Base-by-base conservation (phyloP, 1,140 invertebrate species). In the Pseudomyrmex flavicornis region DNA sequence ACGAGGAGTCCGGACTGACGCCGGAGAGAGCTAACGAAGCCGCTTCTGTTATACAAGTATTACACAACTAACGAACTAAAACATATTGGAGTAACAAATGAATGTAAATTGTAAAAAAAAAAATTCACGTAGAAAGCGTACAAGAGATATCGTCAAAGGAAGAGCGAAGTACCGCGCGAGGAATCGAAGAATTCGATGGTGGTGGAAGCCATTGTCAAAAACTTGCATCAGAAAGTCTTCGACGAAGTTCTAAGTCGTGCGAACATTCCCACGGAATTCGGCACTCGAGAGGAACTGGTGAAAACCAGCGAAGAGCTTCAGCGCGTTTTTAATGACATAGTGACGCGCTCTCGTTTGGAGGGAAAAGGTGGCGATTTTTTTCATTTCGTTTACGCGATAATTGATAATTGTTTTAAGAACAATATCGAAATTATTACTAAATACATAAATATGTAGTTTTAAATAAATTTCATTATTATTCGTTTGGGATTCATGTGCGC, bases 11-110 rank as follows among this genome's bases (percentile, higher is more conserved):
- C 20, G 93, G 92, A 44, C 80, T 95, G 74, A 89, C 86, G 1
- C 8, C 87, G 26, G 74, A 90, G 15, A 86, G 89, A 80, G 93
- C 93, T 10, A 89, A 95, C 82, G 76, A 89, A 68, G 91, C 93
- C 46, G 94, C 94, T 2, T 76, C 4, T 0, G 83, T 93, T 59
- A 94, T 95, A 66, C 94, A 95, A 77, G 92, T 91, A 84, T 35
- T 35, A 35, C 35, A 35, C 5, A 77, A n/a, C n/a, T 26, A 88
- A 52, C 50, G 0, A 35, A 54, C 15, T 48, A 48, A 50, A 7
- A 12, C 1, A 8, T 22, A 62, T 48, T 22, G 63, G 4, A 35
- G 17, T 2, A 50, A 63, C 15, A 35, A 1, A 15, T 63, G 0
- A 12, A 10, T 50, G 50, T 48, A 58, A 77, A 66, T 74, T 1